Conservation (phyloP, 2,888 invertebrate genomes). For the Drosophila eohydei region DNA sequence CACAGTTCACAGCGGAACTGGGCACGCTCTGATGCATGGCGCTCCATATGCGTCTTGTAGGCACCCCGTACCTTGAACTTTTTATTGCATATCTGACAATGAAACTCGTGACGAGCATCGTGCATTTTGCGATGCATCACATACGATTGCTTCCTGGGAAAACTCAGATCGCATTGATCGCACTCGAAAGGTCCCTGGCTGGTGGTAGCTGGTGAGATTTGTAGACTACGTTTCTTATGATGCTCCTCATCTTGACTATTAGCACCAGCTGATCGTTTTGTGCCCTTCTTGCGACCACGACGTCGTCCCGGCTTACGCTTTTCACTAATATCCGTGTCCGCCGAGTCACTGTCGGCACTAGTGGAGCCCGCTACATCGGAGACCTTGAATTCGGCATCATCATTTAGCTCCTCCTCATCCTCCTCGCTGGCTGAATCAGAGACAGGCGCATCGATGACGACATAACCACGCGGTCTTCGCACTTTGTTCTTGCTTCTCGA, state of each 20-base stretch:
- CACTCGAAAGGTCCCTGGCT: constrained; percentile 65
- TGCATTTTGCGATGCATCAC: constrained; percentile 86
- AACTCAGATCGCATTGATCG: constrained; percentile 85
- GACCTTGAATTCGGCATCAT: constrained; percentile 84
- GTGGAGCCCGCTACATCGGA: constrained; percentile 81
- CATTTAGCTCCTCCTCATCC: constrained; percentile 77
- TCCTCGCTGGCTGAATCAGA: constrained; percentile 81
- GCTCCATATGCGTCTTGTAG: constrained; percentile 84
- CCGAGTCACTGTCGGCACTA: constrained; percentile 78
- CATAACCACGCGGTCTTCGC: constrained; percentile 82
- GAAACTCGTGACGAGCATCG: constrained; percentile 81
- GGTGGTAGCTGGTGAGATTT: constrained; percentile 16
- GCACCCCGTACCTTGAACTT: constrained; percentile 85
- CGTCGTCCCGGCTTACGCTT: constrained; percentile 67
- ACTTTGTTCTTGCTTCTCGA: constrained; percentile 84
- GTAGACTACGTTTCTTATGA: constrained; percentile 52
- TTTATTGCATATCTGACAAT: constrained; percentile 84
- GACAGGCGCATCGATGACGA: constrained; percentile 84
- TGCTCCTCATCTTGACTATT: constrained; percentile 56
- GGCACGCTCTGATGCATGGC: constrained; percentile 82
- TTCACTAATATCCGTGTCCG: constrained; percentile 79
- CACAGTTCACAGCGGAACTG: constrained; percentile 70
- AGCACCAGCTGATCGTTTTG: constrained; percentile 39
- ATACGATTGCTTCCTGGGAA: constrained; percentile 85
- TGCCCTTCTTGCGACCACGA: constrained; percentile 58